These are phyloP conservation scores for Enteromius treurensis DNA, from an alignment of 2,797 vertebrate genomes.

Conservation along the genomic window DNA sequence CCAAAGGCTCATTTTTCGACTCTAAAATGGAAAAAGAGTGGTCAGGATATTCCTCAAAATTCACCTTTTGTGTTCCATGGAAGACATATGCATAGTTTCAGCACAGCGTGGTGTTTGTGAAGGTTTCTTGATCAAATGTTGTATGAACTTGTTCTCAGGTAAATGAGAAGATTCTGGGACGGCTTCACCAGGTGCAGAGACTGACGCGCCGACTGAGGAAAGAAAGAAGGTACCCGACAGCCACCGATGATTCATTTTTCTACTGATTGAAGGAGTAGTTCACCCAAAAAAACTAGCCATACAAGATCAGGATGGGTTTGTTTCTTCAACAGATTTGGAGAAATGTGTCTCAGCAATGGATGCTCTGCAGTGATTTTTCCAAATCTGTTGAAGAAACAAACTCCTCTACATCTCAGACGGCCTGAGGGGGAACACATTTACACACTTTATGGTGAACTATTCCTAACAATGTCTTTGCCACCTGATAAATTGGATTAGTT, in stretches of 20 bases:
- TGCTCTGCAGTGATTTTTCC: neutral
- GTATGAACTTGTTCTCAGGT: conserved; percentile 72
- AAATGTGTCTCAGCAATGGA: neutral
- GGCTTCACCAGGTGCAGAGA: conserved; percentile 89
- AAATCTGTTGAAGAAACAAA: neutral
- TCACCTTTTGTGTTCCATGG: neutral
- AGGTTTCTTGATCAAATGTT: neutral
- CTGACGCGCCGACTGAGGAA: conserved; percentile 87
- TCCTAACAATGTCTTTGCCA: neutral
- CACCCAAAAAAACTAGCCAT: neutral
- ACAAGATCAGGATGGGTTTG: rapidly evolving
- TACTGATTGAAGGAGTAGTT: neutral
- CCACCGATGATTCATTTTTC: neutral
- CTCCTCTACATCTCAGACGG: neutral
- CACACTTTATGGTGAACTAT: neutral
- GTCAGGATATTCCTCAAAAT: neutral
- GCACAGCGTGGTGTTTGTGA: no score
- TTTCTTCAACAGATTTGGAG: neutral
- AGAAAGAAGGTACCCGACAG: conserved; percentile 81
- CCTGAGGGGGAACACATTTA: neutral
- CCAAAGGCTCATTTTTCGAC: neutral
- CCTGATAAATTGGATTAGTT: neutral
- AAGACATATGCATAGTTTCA: neutral
- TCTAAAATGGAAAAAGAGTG: neutral
- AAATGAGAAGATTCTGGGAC: conserved; percentile 86